These are phyloP conservation scores for Psittacula cyanocephala DNA, from an alignment of 2,113 vertebrate genomes.

Conservation along the genomic window DNA sequence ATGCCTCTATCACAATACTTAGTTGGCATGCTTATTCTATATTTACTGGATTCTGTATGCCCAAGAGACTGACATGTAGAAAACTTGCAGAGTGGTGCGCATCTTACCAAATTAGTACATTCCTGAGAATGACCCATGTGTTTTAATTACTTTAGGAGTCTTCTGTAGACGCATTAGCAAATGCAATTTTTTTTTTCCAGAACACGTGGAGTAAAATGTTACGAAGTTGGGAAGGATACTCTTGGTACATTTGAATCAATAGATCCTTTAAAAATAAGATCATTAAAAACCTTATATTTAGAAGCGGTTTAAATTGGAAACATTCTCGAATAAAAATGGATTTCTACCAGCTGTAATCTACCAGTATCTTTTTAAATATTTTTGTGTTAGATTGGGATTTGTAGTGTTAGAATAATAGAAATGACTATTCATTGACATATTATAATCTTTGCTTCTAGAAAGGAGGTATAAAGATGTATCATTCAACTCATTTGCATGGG, in stretches of 20 bases:
- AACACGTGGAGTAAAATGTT: background rate
- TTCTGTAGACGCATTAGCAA: background rate
- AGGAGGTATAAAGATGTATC: background rate
- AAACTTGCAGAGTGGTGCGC: background rate
- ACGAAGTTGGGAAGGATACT: background rate
- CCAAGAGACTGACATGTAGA: background rate
- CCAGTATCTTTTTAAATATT: background rate
- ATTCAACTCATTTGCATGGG: background rate
- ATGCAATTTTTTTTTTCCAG: background rate
- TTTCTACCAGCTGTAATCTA: background rate
- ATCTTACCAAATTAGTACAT: rapidly evolving
- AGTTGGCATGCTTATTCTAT: background rate
- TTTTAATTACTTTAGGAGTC: background rate
- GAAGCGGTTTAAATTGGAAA: background rate
- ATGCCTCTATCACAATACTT: background rate
- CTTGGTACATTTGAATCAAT: background rate
- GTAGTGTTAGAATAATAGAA: background rate
- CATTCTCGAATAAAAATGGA: background rate
- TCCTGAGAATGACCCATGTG: background rate
- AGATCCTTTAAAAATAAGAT: too few species aligned
- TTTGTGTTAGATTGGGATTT: background rate
- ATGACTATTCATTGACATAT: background rate
- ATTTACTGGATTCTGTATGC: background rate
- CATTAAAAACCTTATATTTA: background rate
- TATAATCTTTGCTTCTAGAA: background rate